phyloP scores from a whole-genome alignment of 2,797 vertebrate species.

The Yasuhikotakia modesta region DNA sequence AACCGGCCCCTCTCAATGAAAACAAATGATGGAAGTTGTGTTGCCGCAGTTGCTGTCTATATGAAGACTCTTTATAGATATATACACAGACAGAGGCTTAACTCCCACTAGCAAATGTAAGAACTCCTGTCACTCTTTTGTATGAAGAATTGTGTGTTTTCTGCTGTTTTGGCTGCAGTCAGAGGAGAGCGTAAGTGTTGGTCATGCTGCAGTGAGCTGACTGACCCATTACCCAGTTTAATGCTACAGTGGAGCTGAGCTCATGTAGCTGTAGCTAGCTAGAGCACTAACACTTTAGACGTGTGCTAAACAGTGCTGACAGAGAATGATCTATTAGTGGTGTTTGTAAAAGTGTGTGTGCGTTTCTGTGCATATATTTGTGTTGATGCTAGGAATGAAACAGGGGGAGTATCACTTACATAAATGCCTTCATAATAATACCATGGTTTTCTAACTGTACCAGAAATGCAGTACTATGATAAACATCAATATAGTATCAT shows the following conservation, averaged over 20 bases:
- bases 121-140: slow-evolving; percentile 22
- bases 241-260: slow-evolving; percentile 15
- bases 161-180: slow-evolving; percentile 47
- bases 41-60: neutral
- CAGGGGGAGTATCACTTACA: neutral
- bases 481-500: no score
- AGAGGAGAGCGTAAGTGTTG: slow-evolving; percentile 62
- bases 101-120: slow-evolving; percentile 3
- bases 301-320: neutral
- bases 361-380: slow-evolving; percentile 31
- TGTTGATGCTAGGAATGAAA: slow-evolving; percentile 8
- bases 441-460: no score
- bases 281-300: slow-evolving; percentile 16
- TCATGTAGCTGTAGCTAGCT: slow-evolving; percentile 20
- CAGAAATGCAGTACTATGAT: no score
- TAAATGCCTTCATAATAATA: no score
- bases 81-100: neutral
- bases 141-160: slow-evolving; percentile 5
- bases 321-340: neutral
- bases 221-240: slow-evolving; percentile 27
- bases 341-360: slow-evolving; percentile 20
- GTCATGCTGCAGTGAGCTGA: slow-evolving; percentile 23
- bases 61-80: neutral
- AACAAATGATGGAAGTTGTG: neutral
- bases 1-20: neutral